These are phyloP conservation scores for Tachystola acroxantha DNA, from an alignment of 2,888 invertebrate genomes.

Conservation along the genomic window DNA sequence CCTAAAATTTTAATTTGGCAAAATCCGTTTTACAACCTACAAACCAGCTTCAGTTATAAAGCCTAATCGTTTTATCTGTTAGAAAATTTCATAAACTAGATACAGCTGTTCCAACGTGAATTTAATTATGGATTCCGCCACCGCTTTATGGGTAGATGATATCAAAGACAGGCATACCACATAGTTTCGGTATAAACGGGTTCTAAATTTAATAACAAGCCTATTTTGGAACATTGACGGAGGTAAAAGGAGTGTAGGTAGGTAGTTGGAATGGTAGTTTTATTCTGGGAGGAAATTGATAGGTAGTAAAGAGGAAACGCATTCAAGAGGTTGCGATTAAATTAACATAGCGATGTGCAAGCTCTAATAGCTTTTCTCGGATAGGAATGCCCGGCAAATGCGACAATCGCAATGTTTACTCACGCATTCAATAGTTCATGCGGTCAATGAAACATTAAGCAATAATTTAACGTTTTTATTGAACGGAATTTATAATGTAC, in stretches of 20 bases:
- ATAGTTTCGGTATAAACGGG: constrained; percentile 19
- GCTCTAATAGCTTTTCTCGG: too few species aligned
- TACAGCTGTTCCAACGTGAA: constrained; percentile 18
- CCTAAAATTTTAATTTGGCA: constrained; percentile 39
- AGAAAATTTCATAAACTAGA: constrained; percentile 1
- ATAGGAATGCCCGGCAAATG: too few species aligned
- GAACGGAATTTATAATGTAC: constrained; percentile 64
- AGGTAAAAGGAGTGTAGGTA: not conserved
- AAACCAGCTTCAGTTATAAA: constrained; percentile 3
- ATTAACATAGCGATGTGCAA: too few species aligned
- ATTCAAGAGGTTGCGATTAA: too few species aligned
- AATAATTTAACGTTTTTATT: constrained; percentile 71
- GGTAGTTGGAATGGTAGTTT: too few species aligned
- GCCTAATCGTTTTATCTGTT: not conserved
- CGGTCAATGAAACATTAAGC: not conserved
- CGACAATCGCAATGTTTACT: too few species aligned
- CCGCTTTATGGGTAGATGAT: constrained; percentile 18
- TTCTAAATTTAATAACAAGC: constrained; percentile 2
- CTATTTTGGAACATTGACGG: not conserved
- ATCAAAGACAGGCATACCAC: constrained; percentile 32
- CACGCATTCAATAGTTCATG: too few species aligned
- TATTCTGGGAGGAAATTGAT: too few species aligned
- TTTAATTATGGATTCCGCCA: constrained; percentile 40
- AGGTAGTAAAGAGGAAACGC: too few species aligned
- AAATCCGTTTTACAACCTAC: constrained; percentile 9